phyloP scores from a whole-genome alignment of 2,888 invertebrate species.

The Mythimna albipuncta region DNA sequence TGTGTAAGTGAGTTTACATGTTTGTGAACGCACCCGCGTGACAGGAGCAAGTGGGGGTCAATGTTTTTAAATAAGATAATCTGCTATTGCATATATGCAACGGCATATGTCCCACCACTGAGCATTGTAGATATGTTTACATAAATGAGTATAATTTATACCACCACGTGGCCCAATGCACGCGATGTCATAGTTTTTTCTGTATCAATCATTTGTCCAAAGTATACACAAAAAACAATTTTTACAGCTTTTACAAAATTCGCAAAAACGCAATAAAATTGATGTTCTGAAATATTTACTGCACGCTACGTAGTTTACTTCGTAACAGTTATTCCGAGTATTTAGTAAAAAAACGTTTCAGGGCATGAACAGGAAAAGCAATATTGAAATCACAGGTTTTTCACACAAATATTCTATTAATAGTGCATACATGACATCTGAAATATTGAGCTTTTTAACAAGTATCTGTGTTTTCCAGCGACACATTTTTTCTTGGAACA shows the following conservation, averaged over 20 bases:
- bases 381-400: slow-evolving; percentile 11
- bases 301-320: slow-evolving; percentile 21
- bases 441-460: background rate
- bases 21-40: too few species aligned
- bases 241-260: slow-evolving; percentile 26
- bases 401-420: background rate
- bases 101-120: too few species aligned
- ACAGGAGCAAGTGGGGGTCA: too few species aligned
- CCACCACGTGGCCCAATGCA: background rate
- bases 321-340: slow-evolving; percentile 49
- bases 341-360: slow-evolving; percentile 34
- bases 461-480: slow-evolving; percentile 1
- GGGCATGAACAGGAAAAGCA: slow-evolving; percentile 45
- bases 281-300: slow-evolving; percentile 34
- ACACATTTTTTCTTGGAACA: background rate
- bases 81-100: too few species aligned
- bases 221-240: slow-evolving; percentile 24
- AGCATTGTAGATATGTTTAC: too few species aligned
- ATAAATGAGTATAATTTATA: background rate
- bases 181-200: slow-evolving; percentile 8
- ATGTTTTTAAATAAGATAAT: too few species aligned
- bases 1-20: too few species aligned
- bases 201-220: slow-evolving; percentile 13
- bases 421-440: background rate
- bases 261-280: slow-evolving; percentile 35